Base-by-base conservation (phyloP, 2,797 vertebrate species). In the Antrozous pallidus region DNA sequence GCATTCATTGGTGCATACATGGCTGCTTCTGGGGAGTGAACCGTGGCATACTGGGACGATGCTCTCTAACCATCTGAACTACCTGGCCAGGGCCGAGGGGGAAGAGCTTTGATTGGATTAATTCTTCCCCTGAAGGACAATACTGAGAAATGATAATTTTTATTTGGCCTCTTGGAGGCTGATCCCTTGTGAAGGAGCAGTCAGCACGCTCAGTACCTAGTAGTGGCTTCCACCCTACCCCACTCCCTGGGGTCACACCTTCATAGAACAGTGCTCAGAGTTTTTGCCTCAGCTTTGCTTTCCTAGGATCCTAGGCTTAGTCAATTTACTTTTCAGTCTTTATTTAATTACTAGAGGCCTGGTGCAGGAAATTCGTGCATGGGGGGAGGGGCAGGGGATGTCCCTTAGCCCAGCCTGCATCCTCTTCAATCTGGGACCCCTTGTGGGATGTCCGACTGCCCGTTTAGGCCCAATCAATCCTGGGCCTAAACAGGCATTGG, bases 201-300 rank as follows among this genome's bases (percentile, higher is more conserved):
- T 49, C 18, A n/a, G 73, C 73, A 7, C 22, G 31, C 45, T n/a
- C 45, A n/a, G 17, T 2, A 12, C 38, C 69, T 16, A 40, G 38
- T 13, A 40, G 67, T 40, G 67, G 38, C 38, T 40, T 20, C 33
- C 22, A 26, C 22, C 20, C 67, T 16, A 26, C 3, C 47, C 74
- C 4, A 5, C 77, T 31, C 36, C 36, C 36, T 47, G 51, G 24
- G 16, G 22, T 31, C 36, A 11, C 5, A 18, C 20, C 33, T 58
- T 11, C 11, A 22, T 4, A 2, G 4, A 7, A 31, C 47, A 1
- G 14, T 5, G n/a, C 22, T 18, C 86, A 22, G 1, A 13, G 28
- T 11, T 36, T 61, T 28, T 14, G 8, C 79, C 88, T 26, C 77
- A 42, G 65, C 31, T 6, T 16, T 20, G 26, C 16, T 42, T 42